These are phyloP conservation scores for Muricea muricata DNA, from an alignment of 92 coral and sea anemone genomes.

Conservation along the genomic window DNA sequence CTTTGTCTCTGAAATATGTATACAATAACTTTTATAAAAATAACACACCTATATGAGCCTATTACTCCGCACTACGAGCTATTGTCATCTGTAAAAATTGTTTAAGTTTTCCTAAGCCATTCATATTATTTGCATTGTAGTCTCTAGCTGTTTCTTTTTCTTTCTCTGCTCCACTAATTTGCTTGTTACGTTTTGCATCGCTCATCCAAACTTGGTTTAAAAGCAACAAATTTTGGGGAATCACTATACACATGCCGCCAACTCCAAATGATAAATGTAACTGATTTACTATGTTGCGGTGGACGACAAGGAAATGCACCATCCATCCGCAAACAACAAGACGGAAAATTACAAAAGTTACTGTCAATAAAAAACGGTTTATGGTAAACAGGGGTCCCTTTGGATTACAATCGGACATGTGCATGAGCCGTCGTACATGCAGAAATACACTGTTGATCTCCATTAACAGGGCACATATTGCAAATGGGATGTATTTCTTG, in stretches of 20 bases:
- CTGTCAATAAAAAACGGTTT: constrained; percentile 66
- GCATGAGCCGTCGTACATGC: constrained; percentile 73
- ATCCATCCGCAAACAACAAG: constrained; percentile 81
- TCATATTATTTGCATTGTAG: background rate
- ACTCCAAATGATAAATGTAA: constrained; percentile 67
- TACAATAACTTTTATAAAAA: no score
- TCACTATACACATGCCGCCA: constrained; percentile 64
- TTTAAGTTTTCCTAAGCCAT: background rate
- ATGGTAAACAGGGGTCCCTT: constrained; percentile 59
- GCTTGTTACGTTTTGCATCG: constrained; percentile 44
- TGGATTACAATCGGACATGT: constrained; percentile 71
- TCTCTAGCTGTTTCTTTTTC: constrained; percentile 22
- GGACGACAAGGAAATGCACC: constrained; percentile 67
- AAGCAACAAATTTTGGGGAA: constrained; percentile 62
- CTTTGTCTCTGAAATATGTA: no score
- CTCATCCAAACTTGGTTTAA: constrained; percentile 76
- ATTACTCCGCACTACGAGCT: constrained; percentile 30
- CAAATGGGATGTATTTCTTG: constrained; percentile 71
- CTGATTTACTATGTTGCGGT: constrained; percentile 58
- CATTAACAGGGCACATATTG: constrained; percentile 75
- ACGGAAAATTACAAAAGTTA: constrained; percentile 80
- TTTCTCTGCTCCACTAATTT: constrained; percentile 43
- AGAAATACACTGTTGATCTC: constrained; percentile 90
- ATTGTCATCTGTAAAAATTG: constrained; percentile 8
- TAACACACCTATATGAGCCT: no score